Base-by-base conservation (phyloP, 2,888 invertebrate genomes). In the Hypena proboscidalis region DNA sequence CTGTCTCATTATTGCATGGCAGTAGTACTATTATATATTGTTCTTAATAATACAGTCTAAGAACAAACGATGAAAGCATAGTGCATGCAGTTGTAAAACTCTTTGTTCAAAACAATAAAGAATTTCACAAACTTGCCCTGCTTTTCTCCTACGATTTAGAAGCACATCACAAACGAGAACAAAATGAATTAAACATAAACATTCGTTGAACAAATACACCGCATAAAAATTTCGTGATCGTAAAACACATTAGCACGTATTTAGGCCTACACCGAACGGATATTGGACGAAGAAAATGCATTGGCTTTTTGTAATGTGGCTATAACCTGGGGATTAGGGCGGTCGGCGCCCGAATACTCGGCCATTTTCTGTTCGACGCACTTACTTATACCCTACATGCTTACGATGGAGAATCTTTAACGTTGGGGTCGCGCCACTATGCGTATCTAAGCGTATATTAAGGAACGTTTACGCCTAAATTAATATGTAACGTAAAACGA, bases 241-340 rank as follows among this genome's bases (percentile, higher is more conserved):
- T 89, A 86, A 88, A 86, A 83, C 76, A 80, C 83, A 87, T 89
- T 87, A 85, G 80, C 89, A 90, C 88, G 89, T 89, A 85, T 71
- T 81, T 71, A 61, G 69, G 58, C 60, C 73, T 60, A 69, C 67
- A 66, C 61, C 70, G 56, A 44, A 41, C 43, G 22, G 70, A 75
- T 83, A 85, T 83, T 79, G 73, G 80, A 74, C 74, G 78, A 79
- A 77, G 79, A 78, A 76, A 84, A 85, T 85, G 85, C 88, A 89
- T 83, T 79, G 81, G 75, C 82, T 88, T 88, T 87, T 86, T 85
- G 85, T 90, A 86, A 87, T 86, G 80, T 77, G 77, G 74, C 80
- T 70, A 85, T 89, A 85, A 84, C 79, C 79, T 71, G 68, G 62
- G 77, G 78, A 82, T 83, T 82, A 82, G 74, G 78, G 58, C 61